Conservation (phyloP, 2,113 vertebrate species). For the Colaptes auratus region DNA sequence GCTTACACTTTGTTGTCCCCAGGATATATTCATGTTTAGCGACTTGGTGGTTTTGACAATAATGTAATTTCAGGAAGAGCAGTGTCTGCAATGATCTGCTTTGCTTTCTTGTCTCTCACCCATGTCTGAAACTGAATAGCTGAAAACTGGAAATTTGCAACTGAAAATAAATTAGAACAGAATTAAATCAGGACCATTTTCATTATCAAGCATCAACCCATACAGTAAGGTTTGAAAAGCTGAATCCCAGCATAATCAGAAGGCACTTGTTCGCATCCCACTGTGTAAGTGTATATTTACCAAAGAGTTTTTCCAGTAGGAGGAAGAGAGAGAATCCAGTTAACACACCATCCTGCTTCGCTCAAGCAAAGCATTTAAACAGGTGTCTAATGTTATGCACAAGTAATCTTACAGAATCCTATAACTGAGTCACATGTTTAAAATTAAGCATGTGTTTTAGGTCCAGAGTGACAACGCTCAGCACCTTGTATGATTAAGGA, state of each 20-base stretch:
- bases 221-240: background rate
- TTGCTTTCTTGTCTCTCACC: background rate
- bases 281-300: background rate
- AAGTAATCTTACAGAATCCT: constrained; percentile 47
- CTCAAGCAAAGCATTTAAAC: constrained; percentile 41
- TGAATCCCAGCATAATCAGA: background rate
- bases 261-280: background rate
- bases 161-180: background rate
- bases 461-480: constrained; percentile 54
- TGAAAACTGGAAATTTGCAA: background rate
- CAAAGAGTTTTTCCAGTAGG: background rate
- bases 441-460: constrained; percentile 51
- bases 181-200: background rate
- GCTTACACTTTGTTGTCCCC: background rate
- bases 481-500: constrained; percentile 64
- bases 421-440: constrained; percentile 42
- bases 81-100: background rate
- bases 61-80: background rate
- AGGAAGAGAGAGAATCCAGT: background rate
- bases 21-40: background rate
- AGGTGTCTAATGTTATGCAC: constrained; percentile 48
- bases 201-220: background rate
- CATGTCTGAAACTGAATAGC: background rate
- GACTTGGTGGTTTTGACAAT: background rate
- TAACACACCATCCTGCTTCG: background rate